Percentiles rank a stretch among this genome's conserved stretches.
Evolutionary conservation across 1,140 invertebrate genomes (phyloP).

Genomic region (Bombus consobrinus): DNA sequence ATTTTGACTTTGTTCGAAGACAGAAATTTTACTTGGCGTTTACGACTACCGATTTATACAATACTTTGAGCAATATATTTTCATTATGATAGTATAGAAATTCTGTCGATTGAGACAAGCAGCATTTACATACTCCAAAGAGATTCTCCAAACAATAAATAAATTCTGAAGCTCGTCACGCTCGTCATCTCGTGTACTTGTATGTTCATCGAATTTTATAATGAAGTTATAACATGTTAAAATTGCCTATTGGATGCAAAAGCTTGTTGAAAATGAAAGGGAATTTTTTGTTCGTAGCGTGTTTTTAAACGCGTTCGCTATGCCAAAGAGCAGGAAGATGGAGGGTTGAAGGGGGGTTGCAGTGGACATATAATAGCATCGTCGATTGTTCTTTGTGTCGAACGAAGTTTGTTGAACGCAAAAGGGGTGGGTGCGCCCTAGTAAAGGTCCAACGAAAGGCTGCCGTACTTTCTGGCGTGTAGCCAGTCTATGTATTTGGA

Average conservation of each 20-base stretch:
- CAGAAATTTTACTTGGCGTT: too few relatives aligned
- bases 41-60: background rate
- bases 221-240: conserved; percentile 32
- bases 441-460: conserved; percentile 48
- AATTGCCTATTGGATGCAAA: conserved; percentile 42
- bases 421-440: conserved; percentile 15
- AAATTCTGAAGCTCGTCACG: background rate
- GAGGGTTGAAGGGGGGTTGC: background rate
- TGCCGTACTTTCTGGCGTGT: conserved; percentile 57
- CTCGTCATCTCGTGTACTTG: background rate
- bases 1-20: too few relatives aligned
- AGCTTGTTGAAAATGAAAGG: conserved; percentile 20
- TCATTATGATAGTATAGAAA: background rate
- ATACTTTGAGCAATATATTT: background rate
- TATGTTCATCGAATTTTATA: background rate
- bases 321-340: background rate
- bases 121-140: background rate
- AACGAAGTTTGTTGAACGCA: conserved; percentile 50
- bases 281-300: background rate
- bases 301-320: background rate
- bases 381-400: conserved; percentile 63
- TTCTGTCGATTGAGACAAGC: background rate
- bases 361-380: conserved; percentile 58
- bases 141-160: background rate
- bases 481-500: conserved; percentile 69